Percentiles rank a stretch among this genome's conserved stretches.
These are phyloP conservation scores for Dinomys branickii DNA, from an alignment of 2,113 vertebrate species.

Conservation along the genomic window DNA sequence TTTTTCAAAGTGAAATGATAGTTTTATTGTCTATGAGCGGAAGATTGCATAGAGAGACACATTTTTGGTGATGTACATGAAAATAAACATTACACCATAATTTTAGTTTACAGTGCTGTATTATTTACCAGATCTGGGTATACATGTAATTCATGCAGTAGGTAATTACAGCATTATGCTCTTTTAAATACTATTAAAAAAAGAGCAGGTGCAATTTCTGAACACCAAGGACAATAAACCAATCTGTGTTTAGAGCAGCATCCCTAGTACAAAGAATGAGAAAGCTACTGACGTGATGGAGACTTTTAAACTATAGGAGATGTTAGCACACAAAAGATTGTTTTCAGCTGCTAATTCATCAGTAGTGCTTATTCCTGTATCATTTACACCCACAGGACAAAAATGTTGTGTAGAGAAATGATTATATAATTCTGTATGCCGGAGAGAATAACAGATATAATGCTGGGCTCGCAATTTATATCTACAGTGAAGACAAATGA, in stretches of 20 bases:
- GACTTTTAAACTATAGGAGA: constrained; percentile 33
- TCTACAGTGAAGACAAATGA: background rate
- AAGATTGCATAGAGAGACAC: constrained; percentile 41
- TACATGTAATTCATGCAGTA: constrained; percentile 64
- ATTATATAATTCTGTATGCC: background rate
- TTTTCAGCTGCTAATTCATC: constrained; percentile 41
- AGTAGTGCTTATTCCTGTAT: background rate
- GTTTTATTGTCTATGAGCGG: constrained; percentile 63
- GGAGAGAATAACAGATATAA: background rate
- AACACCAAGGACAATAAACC: constrained; percentile 9
- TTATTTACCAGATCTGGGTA: constrained; percentile 70
- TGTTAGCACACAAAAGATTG: constrained; percentile 35
- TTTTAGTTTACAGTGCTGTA: constrained; percentile 59
- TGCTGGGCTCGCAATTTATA: too few relatives aligned
- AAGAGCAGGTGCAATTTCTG: constrained; percentile 61
- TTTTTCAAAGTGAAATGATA: constrained; percentile 45
- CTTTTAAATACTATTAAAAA: constrained; percentile 65
- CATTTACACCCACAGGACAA: background rate
- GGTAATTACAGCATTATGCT: constrained; percentile 73
- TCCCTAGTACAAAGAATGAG: background rate
- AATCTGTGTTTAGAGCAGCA: constrained; percentile 18
- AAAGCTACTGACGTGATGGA: background rate
- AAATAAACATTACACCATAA: constrained; percentile 58
- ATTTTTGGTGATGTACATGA: constrained; percentile 63
- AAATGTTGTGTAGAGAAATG: background rate